Evolutionary conservation across 1,140 invertebrate species (phyloP).

Genomic region (Pogonomyrmex barbatus): DNA sequence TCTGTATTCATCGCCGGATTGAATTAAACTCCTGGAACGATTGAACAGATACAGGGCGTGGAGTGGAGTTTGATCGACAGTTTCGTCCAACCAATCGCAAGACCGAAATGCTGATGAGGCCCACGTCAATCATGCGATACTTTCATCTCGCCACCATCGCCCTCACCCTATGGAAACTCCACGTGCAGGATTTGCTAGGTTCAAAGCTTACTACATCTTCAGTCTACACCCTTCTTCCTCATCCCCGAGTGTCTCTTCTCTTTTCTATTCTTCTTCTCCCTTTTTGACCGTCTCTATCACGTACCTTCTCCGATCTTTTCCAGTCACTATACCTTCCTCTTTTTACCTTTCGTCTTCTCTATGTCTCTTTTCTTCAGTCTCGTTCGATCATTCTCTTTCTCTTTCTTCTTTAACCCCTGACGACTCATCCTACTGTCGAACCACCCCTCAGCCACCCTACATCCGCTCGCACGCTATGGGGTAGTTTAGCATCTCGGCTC

Average conservation of each 20-base stretch:
- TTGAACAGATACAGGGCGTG: slow-evolving; percentile 78
- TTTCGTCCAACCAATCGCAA: slow-evolving; percentile 85
- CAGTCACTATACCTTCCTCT: slow-evolving; percentile 61
- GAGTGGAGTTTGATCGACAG: slow-evolving; percentile 85
- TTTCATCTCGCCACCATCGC: slow-evolving; percentile 75
- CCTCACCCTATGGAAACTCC: slow-evolving; percentile 78
- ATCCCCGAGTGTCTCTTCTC: slow-evolving; percentile 31
- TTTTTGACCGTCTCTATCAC: slow-evolving; percentile 49
- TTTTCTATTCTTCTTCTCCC: slow-evolving; percentile 58
- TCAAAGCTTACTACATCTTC: slow-evolving; percentile 64
- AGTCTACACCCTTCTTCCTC: slow-evolving; percentile 56
- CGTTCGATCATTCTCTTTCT: slow-evolving; percentile 50
- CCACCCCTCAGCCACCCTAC: slow-evolving; percentile 77
- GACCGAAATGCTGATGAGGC: slow-evolving; percentile 86
- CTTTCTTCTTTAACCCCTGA: slow-evolving; percentile 68
- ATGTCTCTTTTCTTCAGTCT: slow-evolving; percentile 48
- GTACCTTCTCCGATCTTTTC: slow-evolving; percentile 10
- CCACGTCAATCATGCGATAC: slow-evolving; percentile 85
- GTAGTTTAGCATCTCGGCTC: slow-evolving; percentile 82
- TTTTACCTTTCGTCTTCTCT: slow-evolving; percentile 47
- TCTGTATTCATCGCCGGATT: slow-evolving; percentile 48
- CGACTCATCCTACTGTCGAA: slow-evolving; percentile 70
- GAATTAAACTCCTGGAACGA: slow-evolving; percentile 64
- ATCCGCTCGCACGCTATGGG: slow-evolving; percentile 81
- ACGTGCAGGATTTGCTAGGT: slow-evolving; percentile 78